A percentile compares a stretch with the other conserved stretches of the same genome.
Conservation (phyloP, 2,113 vertebrate genomes). For the Eptesicus fuscus region DNA sequence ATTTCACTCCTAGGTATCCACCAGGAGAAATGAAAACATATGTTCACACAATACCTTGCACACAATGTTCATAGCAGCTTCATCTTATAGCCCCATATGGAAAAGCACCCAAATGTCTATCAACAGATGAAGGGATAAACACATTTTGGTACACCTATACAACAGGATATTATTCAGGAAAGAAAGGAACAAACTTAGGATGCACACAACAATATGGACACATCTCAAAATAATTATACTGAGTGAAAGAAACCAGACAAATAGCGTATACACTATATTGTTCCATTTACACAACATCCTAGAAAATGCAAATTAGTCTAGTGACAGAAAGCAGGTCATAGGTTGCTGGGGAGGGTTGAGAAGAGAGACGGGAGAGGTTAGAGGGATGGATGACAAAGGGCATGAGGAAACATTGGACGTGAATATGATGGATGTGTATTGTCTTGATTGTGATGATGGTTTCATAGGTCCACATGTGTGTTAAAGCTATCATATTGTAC, state of each 20-base stretch:
- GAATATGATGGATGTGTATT: accelerated
- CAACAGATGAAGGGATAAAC: not conserved
- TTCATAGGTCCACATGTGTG: accelerated
- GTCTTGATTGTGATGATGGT: not conserved
- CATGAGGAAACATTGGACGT: not conserved
- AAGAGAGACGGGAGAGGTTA: accelerated
- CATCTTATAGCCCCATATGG: too few species aligned
- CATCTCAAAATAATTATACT: not conserved
- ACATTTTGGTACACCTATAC: not conserved
- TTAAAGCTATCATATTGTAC: not conserved
- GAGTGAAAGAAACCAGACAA: not conserved
- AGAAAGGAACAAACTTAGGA: too few species aligned
- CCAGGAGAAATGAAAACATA: accelerated
- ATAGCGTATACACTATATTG: accelerated
- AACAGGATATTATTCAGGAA: not conserved
- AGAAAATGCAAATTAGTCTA: not conserved
- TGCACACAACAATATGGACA: accelerated
- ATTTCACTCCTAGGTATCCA: too few species aligned
- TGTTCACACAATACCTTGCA: accelerated
- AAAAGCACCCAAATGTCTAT: too few species aligned
- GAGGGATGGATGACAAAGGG: too few species aligned
- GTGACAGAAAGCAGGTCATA: not conserved
- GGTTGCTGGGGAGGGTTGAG: not conserved
- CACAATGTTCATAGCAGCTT: accelerated
- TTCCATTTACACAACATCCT: too few species aligned